Base-by-base conservation (phyloP, 2,113 vertebrate species). In the Onychostoma macrolepis region DNA sequence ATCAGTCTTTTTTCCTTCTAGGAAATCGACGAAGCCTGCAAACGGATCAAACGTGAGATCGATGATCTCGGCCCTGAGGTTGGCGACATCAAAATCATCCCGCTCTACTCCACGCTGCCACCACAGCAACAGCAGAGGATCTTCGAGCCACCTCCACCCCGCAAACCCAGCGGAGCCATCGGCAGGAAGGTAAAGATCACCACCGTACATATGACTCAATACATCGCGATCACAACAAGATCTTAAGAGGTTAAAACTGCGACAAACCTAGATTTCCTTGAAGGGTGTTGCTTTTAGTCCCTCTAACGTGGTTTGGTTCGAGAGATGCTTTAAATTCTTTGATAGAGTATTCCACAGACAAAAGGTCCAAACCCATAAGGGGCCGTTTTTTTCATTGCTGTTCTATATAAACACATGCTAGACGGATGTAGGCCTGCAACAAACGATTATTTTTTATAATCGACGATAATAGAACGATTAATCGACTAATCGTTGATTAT, bases 1-100 rank as follows among this genome's bases (percentile, higher is more conserved):
- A 80, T 84, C 6, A 3, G 38, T 10, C 63, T 84, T 80, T 58
- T 85, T 6, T 92, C 91, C 94, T 95, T 81, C 17, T 90, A 99
- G 98, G 97, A 99, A 95, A 98, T 99, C 84, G 98, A 99, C 89
- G 97, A 99, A 94, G 98, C 98, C 79, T 99, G 98, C 93, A 99
- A 99, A 92, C 96, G 98, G 89, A 99, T 99, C 96, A 99, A 98
- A 92, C 95, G 97, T 61, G 97, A 99, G 92, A 96, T 99, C 24
- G 98, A 99, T 90, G 97, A 99, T 90, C 94, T 98, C 89, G 98
- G 98, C 17, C 97, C 97, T 10, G 97, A 99, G 90, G 98, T 98
- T 87, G 97, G 97, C 9, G 97, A 99, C 90, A 98, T 99, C 92
- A 99, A 99, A 94, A 99, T 99, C 95, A 99, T 99, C 95, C 98